Percentiles rank a stretch among this genome's conserved stretches.
Evolutionary conservation across 2,888 invertebrate species (phyloP).

Genomic region (Lasioglossum malachurum): DNA sequence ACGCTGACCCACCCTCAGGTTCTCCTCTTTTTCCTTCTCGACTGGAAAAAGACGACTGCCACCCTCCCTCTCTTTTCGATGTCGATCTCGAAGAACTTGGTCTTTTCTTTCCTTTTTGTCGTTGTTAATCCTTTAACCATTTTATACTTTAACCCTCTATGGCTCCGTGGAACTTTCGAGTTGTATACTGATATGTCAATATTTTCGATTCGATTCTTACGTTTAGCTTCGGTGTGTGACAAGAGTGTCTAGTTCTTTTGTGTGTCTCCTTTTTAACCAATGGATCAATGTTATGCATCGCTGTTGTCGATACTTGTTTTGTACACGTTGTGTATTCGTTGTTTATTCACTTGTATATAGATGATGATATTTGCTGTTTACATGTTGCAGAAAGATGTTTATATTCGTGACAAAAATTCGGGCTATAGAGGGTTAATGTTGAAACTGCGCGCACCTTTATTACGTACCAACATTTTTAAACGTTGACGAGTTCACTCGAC

Average conservation of each 20-base stretch:
- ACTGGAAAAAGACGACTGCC: neutral
- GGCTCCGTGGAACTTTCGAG: neutral
- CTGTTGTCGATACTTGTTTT: neutral
- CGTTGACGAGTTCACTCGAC: neutral
- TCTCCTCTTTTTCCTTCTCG: conserved; percentile 1
- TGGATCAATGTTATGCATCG: conserved; percentile 2
- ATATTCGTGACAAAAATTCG: neutral
- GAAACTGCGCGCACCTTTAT: neutral
- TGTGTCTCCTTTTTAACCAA: neutral
- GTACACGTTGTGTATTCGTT: neutral
- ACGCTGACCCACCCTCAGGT: neutral
- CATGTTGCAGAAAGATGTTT: neutral
- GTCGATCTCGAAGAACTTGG: neutral
- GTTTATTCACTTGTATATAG: neutral
- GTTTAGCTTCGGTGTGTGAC: neutral
- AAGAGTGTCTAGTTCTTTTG: neutral
- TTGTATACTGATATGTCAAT: neutral
- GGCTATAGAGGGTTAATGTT: neutral
- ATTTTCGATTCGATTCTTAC: neutral
- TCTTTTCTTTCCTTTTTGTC: neutral
- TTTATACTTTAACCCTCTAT: conserved; percentile 2
- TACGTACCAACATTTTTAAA: neutral
- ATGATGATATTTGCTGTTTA: neutral
- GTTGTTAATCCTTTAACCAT: neutral
- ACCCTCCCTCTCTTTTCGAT: neutral